These are phyloP conservation scores for Drosophila pandora DNA, from an alignment of 1,140 invertebrate species.

Conservation along the genomic window DNA sequence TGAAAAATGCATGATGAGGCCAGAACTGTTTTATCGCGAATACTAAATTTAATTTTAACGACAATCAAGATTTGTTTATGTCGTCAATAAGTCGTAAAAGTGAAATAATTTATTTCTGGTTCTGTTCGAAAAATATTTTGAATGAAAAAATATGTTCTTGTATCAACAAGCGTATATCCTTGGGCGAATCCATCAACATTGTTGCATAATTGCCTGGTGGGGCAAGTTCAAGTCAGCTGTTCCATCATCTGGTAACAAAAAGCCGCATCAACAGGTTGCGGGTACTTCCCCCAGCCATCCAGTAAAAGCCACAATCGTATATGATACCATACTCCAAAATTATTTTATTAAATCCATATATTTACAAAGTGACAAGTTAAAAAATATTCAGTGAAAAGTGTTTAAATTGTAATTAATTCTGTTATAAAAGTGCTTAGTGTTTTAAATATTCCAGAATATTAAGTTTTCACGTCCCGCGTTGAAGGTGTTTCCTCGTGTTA, in stretches of 20 bases:
- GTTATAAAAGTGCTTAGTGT: slow-evolving; percentile 4
- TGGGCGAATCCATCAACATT: slow-evolving; percentile 7
- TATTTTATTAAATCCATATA: slow-evolving; percentile 4
- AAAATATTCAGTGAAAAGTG: slow-evolving; percentile 5
- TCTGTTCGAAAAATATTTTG: slow-evolving; percentile 1
- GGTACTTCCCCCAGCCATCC: slow-evolving; percentile 9
- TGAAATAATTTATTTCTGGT: slow-evolving; percentile 7
- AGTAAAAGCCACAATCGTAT: slow-evolving; percentile 8
- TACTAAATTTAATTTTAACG: slow-evolving; percentile 26
- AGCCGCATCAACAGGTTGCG: slow-evolving; percentile 45
- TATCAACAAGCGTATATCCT: not conserved
- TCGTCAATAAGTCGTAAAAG: slow-evolving; percentile 3
- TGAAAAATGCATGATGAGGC: slow-evolving; percentile 24
- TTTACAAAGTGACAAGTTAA: slow-evolving; percentile 14
- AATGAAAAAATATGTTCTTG: not conserved
- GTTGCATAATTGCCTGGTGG: slow-evolving; percentile 6
- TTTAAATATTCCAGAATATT: not conserved
- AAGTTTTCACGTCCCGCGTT: slow-evolving; percentile 83
- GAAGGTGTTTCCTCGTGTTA: slow-evolving; percentile 96
- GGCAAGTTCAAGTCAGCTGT: slow-evolving; percentile 40
- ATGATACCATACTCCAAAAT: not conserved
- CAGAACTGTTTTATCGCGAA: slow-evolving; percentile 14
- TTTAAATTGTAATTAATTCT: not conserved
- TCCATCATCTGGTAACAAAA: slow-evolving; percentile 20
- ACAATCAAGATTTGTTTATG: slow-evolving; percentile 23